Evolutionary conservation across 2,797 vertebrate species (phyloP).

Genomic region (Peromyscus attwateri): DNA sequence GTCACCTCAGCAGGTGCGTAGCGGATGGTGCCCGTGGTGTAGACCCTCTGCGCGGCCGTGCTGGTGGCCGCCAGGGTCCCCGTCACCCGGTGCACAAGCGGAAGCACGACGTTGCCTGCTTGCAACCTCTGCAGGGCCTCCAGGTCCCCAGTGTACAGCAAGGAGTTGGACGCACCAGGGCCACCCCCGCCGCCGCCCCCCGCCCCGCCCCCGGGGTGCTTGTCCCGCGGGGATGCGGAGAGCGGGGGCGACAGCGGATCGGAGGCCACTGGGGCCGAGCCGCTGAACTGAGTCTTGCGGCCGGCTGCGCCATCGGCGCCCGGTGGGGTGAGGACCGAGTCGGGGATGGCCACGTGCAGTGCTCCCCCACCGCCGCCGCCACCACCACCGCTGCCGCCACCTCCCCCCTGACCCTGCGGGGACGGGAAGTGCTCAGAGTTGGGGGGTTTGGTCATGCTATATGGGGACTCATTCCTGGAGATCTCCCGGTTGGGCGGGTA

Average conservation of each 20-base stretch:
- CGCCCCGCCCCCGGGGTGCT: conserved; percentile 91
- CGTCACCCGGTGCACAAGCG: conserved; percentile 96
- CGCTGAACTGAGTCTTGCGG: conserved; percentile 94
- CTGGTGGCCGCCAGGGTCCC: conserved; percentile 95
- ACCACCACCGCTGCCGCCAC: conserved; percentile 87
- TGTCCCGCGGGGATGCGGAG: conserved; percentile 98
- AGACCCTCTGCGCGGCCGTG: conserved; percentile 96
- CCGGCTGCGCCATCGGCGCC: conserved; percentile 92
- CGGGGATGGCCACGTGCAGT: conserved; percentile 96
- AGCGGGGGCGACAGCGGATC: conserved; percentile 98
- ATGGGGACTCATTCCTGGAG: conserved; percentile 97
- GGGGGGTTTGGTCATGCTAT: conserved; percentile 97
- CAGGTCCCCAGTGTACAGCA: conserved; percentile 97
- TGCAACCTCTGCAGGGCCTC: conserved; percentile 98
- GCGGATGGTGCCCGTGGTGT: conserved; percentile 99
- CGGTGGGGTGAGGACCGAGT: conserved; percentile 97
- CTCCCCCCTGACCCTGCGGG: conserved; percentile 90
- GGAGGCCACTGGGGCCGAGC: conserved; percentile 92
- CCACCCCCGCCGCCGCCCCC: conserved; percentile 76
- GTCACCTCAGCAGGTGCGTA: conserved; percentile 99
- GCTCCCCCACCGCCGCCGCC: conserved; percentile 79
- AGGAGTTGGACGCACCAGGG: conserved; percentile 92
- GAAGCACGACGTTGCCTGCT: conserved; percentile 96
- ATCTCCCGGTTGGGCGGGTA: conserved; percentile 99
- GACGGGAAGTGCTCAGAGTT: conserved; percentile 95